A percentile compares a stretch with the other conserved stretches of the same genome.
Evolutionary conservation across 1,140 invertebrate species (phyloP).

Genomic region (Himalopsyche phryganea): DNA sequence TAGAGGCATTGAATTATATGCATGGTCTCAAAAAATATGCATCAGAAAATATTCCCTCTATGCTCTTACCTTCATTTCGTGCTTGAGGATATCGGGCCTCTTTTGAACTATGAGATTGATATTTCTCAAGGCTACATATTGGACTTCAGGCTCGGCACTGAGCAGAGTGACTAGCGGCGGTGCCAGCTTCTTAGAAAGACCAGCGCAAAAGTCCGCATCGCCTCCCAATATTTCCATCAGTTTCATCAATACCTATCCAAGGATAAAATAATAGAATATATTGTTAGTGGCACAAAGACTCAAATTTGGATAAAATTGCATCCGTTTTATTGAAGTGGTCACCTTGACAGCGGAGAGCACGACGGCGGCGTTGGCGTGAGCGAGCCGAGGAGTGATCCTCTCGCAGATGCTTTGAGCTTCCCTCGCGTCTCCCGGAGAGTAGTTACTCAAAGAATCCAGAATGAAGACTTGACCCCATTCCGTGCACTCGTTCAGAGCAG

Average conservation of each 20-base stretch:
- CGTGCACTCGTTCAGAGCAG: slow-evolving; percentile 98
- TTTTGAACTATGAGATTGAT: slow-evolving; percentile 99
- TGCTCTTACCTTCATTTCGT: slow-evolving; percentile 94
- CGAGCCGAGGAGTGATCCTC: slow-evolving; percentile 93
- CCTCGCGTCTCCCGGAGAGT: slow-evolving; percentile 93
- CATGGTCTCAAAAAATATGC: too few relatives aligned
- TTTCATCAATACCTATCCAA: slow-evolving; percentile 79
- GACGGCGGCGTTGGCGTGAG: slow-evolving; percentile 99
- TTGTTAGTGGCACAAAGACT: too few relatives aligned
- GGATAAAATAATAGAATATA: too few relatives aligned
- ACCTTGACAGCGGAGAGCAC: slow-evolving; percentile 98
- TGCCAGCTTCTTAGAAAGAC: slow-evolving; percentile 93
- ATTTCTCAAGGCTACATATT: slow-evolving; percentile 97
- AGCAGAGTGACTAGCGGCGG: slow-evolving; percentile 98
- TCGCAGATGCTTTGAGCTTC: slow-evolving; percentile 99
- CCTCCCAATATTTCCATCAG: slow-evolving; percentile 95
- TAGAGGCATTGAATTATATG: too few relatives aligned
- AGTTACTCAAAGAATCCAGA: slow-evolving; percentile 95
- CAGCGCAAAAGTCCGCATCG: slow-evolving; percentile 91
- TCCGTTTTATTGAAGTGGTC: not conserved
- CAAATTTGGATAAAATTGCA: too few relatives aligned
- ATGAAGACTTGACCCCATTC: slow-evolving; percentile 99
- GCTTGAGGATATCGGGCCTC: slow-evolving; percentile 97
- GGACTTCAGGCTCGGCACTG: slow-evolving; percentile 97
- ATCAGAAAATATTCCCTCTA: too few relatives aligned